A percentile compares a stretch with the other conserved stretches of the same genome.
phyloP scores from a whole-genome alignment of 2,888 invertebrate genomes.

The Sisyra nigra region DNA sequence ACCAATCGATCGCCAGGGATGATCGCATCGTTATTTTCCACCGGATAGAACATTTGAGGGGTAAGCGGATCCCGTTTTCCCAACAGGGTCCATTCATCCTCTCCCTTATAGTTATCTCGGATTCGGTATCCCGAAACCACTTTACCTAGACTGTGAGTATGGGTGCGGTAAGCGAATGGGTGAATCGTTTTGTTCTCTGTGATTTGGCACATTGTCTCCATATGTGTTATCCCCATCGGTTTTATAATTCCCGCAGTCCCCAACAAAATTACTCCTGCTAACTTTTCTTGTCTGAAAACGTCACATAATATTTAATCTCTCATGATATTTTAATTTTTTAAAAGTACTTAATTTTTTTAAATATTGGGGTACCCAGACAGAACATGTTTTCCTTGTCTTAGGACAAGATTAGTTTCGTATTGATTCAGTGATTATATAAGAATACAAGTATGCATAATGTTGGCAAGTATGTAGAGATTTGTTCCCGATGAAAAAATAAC shows the following conservation, averaged over 20 bases:
- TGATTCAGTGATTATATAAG: no score
- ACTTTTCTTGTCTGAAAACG: slow-evolving; percentile 53
- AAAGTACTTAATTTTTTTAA: no score
- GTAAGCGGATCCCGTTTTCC: slow-evolving; percentile 76
- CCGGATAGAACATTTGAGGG: slow-evolving; percentile 91
- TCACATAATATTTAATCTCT: not conserved
- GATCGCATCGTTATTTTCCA: slow-evolving; percentile 45
- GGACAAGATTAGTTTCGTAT: no score
- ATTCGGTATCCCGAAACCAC: slow-evolving; percentile 75
- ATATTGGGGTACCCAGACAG: no score
- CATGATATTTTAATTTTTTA: no score
- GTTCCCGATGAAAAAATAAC: no score
- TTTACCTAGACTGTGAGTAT: slow-evolving; percentile 75
- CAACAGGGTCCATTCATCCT: slow-evolving; percentile 62
- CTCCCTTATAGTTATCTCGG: slow-evolving; percentile 31
- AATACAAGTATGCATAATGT: no score
- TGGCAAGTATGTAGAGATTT: no score
- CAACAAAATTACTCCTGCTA: slow-evolving; percentile 81
- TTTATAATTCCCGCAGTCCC: slow-evolving; percentile 75
- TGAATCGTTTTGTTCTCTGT: slow-evolving; percentile 67
- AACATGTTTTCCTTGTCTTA: no score
- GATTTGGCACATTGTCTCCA: slow-evolving; percentile 83
- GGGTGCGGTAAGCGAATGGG: slow-evolving; percentile 91
- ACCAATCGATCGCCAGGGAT: slow-evolving; percentile 50
- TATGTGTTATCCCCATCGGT: slow-evolving; percentile 51